Evolutionary conservation across 2,113 vertebrate species (phyloP).

Genomic region (Synodontis membranacea): DNA sequence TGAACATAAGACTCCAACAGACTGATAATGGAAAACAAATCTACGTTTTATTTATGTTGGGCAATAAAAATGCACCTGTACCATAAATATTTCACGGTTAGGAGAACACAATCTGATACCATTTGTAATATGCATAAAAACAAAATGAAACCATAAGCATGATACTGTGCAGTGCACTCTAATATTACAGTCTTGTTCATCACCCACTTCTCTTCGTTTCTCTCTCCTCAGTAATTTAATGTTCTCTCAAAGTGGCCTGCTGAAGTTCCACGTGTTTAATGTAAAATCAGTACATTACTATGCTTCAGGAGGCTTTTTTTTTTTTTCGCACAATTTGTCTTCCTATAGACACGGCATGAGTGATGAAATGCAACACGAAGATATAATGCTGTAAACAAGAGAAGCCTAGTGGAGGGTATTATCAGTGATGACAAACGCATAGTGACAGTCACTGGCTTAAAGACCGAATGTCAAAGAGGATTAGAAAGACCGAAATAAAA

Average conservation of each 20-base stretch:
- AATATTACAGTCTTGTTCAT: not conserved
- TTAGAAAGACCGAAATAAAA: conserved; percentile 53
- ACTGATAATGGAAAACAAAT: not conserved
- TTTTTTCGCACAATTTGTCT: not conserved
- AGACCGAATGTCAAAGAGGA: conserved; percentile 63
- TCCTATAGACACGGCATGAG: not conserved
- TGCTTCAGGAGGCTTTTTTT: not conserved
- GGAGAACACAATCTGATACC: not conserved
- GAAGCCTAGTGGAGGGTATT: conserved; percentile 58
- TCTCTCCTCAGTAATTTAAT: not conserved
- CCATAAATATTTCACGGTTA: not conserved
- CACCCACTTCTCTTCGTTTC: not conserved
- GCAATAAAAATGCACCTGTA: not conserved
- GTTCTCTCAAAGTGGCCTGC: not conserved
- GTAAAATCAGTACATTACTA: conserved; percentile 1
- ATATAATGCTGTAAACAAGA: conserved; percentile 58
- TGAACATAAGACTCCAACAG: not conserved
- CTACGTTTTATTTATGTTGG: not conserved
- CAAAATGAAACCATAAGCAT: not conserved
- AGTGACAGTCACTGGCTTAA: conserved; percentile 64
- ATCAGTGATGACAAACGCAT: conserved; percentile 69
- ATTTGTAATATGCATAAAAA: not conserved
- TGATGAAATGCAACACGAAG: conserved; percentile 38
- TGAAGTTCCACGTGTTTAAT: not conserved
- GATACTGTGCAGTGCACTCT: not conserved